Evolutionary conservation across 2,113 vertebrate genomes (phyloP).

Genomic region (Gallinago undulata): DNA sequence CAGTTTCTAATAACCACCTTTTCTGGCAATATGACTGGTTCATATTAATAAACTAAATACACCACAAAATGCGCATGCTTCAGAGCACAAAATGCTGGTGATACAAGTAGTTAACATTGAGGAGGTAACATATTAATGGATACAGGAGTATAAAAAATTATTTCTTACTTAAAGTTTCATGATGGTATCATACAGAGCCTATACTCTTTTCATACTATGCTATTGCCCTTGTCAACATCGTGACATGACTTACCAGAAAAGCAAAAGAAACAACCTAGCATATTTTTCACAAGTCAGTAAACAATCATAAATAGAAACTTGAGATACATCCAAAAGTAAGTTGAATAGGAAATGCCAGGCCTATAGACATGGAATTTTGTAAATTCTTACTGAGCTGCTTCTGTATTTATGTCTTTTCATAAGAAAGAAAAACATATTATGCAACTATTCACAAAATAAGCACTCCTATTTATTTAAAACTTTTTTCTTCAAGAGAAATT

Average conservation of each 20-base stretch:
- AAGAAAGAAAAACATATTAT: background rate
- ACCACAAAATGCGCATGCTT: background rate
- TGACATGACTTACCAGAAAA: background rate
- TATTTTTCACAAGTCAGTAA: background rate
- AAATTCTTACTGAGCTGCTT: background rate
- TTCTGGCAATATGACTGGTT: background rate
- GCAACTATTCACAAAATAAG: slow-evolving; percentile 13
- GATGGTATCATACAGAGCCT: background rate
- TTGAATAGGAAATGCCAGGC: background rate
- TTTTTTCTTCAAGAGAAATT: background rate
- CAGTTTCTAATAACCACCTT: background rate
- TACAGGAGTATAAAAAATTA: background rate
- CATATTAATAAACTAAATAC: background rate
- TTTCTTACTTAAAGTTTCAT: background rate
- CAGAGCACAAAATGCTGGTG: background rate
- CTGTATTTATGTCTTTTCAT: background rate
- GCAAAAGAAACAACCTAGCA: background rate
- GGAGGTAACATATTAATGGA: background rate
- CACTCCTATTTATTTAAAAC: background rate
- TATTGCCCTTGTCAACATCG: background rate
- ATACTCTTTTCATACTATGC: background rate
- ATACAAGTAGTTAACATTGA: background rate
- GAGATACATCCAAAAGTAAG: background rate
- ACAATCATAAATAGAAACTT: background rate
- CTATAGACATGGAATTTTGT: background rate